Evolutionary conservation across 2,113 vertebrate genomes (phyloP), one percentile per base, ranked within the genome.

Genomic region (Telmatochromis sp.): DNA sequence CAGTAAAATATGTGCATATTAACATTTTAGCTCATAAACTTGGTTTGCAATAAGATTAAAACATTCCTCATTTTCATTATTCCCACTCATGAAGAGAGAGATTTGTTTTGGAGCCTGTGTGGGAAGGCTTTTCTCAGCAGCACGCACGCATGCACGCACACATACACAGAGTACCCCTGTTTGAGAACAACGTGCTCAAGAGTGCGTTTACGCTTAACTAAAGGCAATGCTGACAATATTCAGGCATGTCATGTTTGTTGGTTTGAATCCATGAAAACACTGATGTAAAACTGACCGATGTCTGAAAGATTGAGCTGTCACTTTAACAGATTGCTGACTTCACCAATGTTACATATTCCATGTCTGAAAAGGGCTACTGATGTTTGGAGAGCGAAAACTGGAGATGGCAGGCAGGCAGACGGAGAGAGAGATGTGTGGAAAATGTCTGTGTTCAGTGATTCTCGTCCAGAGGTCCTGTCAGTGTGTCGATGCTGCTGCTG

Each of bases 401-500:
- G 12, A 58, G 21, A 31, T 12, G 79, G 47, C 47, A 87, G 86
- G 78, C 83, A 54, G 65, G 73, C 70, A 65, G 85, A 89, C 53
- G 26, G 47, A 81, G 42, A 9, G 85, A 31, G 11, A 28, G 68
- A 51, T 23, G 58, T 8, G 68, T 70, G 81, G 84, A 51, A 35
- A 35, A 15, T 33, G 58, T 65, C 68, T 78, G 93, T 79, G 88
- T 81, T 94, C 96, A 99, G 91, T 97, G 97, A 96, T 97, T 98
- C 95, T 98, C 98, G 89, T 99, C 98, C 9, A 98, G 97, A 45
- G 97, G 95, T 90, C 98, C 98, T 10, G 98, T 97, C 82, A 98
- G 96, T 90, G 98, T 97, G 90, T 99, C 98, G 40, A 98, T 97
- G 96, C 98, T 99, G 96, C 98, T 98, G 97, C 98, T 99, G 97